These are phyloP conservation scores for Crocodylus rhombifer DNA, from an alignment of 2,797 vertebrate species.

Conservation along the genomic window DNA sequence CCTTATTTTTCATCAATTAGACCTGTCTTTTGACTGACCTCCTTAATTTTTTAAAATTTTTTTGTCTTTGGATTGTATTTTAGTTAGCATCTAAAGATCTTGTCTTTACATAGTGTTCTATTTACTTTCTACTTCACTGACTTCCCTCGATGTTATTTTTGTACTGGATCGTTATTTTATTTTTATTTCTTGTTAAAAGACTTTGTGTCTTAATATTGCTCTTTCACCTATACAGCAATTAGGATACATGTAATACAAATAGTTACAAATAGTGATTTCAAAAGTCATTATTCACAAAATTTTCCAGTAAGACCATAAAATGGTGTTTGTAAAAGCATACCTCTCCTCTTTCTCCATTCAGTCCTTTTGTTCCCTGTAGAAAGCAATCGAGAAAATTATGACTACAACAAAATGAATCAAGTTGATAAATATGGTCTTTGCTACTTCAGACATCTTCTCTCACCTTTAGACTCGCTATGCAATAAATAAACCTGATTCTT, in stretches of 20 bases:
- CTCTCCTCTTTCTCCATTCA: conserved; percentile 89
- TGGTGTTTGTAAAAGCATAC: conserved; percentile 78
- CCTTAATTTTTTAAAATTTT: not conserved
- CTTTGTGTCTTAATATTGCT: not conserved
- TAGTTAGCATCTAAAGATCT: not conserved
- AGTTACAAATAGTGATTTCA: not conserved
- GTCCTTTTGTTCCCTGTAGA: conserved; percentile 88
- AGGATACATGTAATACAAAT: not conserved
- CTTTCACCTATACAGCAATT: not conserved
- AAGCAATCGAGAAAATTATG: conserved; percentile 38
- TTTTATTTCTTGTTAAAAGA: not conserved
- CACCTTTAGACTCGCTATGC: not conserved
- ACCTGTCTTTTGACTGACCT: not conserved
- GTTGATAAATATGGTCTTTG: not conserved
- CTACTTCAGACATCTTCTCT: not conserved
- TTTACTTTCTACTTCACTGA: not conserved
- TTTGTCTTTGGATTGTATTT: not conserved
- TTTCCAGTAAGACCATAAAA: not conserved
- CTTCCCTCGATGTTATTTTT: not conserved
- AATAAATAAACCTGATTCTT: not conserved
- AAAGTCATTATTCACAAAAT: not conserved
- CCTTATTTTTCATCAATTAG: not conserved
- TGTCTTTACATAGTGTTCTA: not conserved
- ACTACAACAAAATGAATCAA: not conserved
- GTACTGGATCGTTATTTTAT: not conserved